Evolutionary conservation across 2,113 vertebrate genomes (phyloP).

Genomic region (Perognathus longimembris): DNA sequence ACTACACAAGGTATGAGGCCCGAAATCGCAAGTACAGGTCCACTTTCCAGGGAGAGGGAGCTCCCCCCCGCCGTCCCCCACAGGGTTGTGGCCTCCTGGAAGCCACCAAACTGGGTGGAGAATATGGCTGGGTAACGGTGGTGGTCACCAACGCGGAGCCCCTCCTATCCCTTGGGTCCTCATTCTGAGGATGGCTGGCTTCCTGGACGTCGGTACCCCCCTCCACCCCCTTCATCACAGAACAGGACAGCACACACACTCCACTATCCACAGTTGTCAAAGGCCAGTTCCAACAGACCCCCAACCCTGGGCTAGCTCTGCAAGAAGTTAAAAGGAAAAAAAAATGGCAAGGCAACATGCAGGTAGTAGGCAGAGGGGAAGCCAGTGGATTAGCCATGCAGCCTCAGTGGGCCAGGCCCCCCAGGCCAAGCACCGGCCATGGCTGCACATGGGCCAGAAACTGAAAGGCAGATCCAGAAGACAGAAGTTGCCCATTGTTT

Average conservation of each 20-base stretch:
- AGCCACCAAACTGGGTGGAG: not conserved
- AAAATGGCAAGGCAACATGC: constrained; percentile 38
- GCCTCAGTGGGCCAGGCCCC: not conserved
- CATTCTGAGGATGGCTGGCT: not conserved
- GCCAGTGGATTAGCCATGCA: not conserved
- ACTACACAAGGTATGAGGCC: constrained; percentile 84
- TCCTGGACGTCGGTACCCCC: constrained; percentile 3
- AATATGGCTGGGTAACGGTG: not conserved
- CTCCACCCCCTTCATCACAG: no score
- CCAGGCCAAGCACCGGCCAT: no score
- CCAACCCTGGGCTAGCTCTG: constrained; percentile 62
- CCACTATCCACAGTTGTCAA: not conserved
- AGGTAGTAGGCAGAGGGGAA: not conserved
- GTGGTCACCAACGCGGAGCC: not conserved
- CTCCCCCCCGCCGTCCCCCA: no score
- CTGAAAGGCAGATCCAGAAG: constrained; percentile 18
- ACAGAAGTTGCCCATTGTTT: not conserved
- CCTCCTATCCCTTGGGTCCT: not conserved
- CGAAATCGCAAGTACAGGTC: constrained; percentile 79
- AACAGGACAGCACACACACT: not conserved
- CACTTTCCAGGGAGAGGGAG: constrained; percentile 81
- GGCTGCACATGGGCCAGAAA: not conserved
- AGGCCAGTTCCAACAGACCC: constrained; percentile 38
- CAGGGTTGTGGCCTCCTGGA: not conserved
- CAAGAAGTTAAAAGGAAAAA: constrained; percentile 51